Conservation (phyloP, 1,140 invertebrate species). For the Ceratina calcarata region DNA sequence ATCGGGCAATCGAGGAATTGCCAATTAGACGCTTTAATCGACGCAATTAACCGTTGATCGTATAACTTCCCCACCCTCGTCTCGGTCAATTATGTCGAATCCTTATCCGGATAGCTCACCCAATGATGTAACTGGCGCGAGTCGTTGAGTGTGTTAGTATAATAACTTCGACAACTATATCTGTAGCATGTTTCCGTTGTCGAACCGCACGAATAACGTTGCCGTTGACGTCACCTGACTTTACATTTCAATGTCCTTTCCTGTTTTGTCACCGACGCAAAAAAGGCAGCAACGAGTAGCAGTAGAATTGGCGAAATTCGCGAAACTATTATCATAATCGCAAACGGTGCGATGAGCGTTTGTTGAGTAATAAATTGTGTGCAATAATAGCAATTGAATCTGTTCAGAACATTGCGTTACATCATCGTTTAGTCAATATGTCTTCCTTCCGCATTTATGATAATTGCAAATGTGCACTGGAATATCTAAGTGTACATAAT, state of each 20-base stretch:
- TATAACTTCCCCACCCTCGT: not conserved
- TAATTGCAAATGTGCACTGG: not conserved
- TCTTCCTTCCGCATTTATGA: conserved; percentile 14
- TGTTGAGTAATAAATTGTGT: not conserved
- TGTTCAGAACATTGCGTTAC: conserved; percentile 2
- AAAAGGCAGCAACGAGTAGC: conserved; percentile 19
- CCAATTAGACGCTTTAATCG: conserved; percentile 54
- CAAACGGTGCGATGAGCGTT: conserved; percentile 8
- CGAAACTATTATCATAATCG: conserved; percentile 17
- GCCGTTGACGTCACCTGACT: conserved; percentile 48
- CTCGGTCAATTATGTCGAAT: conserved; percentile 19
- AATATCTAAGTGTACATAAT: no score
- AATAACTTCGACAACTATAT: not conserved
- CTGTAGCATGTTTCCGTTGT: conserved; percentile 27
- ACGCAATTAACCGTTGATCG: conserved; percentile 47
- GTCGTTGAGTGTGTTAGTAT: not conserved
- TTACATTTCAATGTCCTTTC: conserved; percentile 63
- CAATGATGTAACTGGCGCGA: conserved; percentile 7
- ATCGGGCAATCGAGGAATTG: conserved; percentile 45
- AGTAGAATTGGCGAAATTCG: conserved; percentile 14
- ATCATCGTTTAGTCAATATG: not conserved
- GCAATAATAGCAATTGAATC: conserved; percentile 16
- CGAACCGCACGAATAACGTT: conserved; percentile 21
- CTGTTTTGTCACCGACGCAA: conserved; percentile 28
- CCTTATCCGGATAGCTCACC: conserved; percentile 24